phyloP scores from a whole-genome alignment of 2,113 vertebrate species.

The Peucedramus taeniatus region DNA sequence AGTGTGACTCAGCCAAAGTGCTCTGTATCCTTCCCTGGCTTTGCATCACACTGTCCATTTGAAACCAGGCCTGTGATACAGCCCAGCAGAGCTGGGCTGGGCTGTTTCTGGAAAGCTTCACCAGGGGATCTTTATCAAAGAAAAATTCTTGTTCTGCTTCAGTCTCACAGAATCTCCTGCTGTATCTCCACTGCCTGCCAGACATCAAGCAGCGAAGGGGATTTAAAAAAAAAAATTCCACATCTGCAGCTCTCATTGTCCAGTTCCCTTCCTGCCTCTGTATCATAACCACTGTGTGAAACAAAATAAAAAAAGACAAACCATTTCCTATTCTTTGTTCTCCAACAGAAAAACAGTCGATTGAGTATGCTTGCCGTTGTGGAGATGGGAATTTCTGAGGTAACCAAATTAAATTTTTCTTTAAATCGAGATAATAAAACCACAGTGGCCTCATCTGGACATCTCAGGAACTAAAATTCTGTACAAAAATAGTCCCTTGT shows the following conservation, averaged over 20 bases:
- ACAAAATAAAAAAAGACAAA: neutral
- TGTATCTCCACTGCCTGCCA: neutral
- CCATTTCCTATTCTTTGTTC: slow-evolving; percentile 53
- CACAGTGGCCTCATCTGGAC: slow-evolving; percentile 60
- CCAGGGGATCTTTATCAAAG: neutral
- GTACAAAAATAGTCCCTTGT: neutral
- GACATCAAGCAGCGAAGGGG: neutral
- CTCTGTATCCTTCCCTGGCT: neutral
- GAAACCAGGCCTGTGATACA: neutral
- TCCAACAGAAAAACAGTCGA: neutral
- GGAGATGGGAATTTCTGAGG: neutral
- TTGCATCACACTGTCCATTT: neutral
- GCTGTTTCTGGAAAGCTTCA: neutral
- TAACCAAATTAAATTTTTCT: neutral
- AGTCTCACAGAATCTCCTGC: neutral
- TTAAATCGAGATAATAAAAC: neutral
- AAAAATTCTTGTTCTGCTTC: neutral
- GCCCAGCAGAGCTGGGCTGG: neutral
- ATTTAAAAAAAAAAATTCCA: neutral
- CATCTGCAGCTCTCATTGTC: slow-evolving; percentile 37
- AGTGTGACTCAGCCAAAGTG: neutral
- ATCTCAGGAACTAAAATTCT: neutral
- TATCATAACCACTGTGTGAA: neutral
- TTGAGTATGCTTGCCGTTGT: neutral
- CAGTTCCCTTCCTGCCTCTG: neutral